These are phyloP conservation scores for Distichodus sexfasciatus DNA, from an alignment of 2,797 vertebrate species.

Conservation along the genomic window DNA sequence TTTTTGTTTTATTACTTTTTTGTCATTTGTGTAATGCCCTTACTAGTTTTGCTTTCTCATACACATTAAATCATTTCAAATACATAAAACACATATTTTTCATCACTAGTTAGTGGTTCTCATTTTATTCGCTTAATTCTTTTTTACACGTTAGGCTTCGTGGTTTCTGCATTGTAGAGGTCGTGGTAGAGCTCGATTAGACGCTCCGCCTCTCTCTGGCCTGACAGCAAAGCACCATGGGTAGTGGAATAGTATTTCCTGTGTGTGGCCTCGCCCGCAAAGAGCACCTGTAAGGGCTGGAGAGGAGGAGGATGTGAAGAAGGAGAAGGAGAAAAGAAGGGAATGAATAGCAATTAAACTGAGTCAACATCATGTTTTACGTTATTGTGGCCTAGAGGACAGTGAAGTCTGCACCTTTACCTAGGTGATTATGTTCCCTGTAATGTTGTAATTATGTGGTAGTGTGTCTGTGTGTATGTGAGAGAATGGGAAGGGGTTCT, in stretches of 20 bases:
- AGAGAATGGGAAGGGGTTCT: no score
- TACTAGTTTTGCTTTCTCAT: slow-evolving; percentile 59
- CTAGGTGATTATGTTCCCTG: slow-evolving; percentile 54
- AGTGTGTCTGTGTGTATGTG: background rate
- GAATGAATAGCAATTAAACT: background rate
- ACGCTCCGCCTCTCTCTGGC: slow-evolving; percentile 92
- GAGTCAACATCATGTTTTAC: slow-evolving; percentile 34
- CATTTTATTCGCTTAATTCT: slow-evolving; percentile 41
- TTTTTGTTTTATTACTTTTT: no score
- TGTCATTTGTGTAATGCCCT: slow-evolving; percentile 75
- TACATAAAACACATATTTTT: slow-evolving; percentile 63
- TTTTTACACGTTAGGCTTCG: slow-evolving; percentile 71
- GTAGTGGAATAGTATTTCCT: slow-evolving; percentile 99
- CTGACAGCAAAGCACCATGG: slow-evolving; percentile 98
- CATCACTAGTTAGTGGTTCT: slow-evolving; percentile 81
- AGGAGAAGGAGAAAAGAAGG: background rate
- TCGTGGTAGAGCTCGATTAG: slow-evolving; percentile 95
- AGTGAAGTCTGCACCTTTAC: background rate
- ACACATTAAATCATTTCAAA: slow-evolving; percentile 61
- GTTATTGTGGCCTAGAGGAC: background rate
- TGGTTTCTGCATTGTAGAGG: slow-evolving; percentile 82
- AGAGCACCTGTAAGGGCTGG: slow-evolving; percentile 97
- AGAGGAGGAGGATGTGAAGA: no score
- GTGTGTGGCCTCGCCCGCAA: slow-evolving; percentile 97
- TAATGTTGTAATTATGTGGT: slow-evolving; percentile 51